phyloP scores from a whole-genome alignment of 2,797 vertebrate genomes.

The Lepidocolaptes lacrymiger region DNA sequence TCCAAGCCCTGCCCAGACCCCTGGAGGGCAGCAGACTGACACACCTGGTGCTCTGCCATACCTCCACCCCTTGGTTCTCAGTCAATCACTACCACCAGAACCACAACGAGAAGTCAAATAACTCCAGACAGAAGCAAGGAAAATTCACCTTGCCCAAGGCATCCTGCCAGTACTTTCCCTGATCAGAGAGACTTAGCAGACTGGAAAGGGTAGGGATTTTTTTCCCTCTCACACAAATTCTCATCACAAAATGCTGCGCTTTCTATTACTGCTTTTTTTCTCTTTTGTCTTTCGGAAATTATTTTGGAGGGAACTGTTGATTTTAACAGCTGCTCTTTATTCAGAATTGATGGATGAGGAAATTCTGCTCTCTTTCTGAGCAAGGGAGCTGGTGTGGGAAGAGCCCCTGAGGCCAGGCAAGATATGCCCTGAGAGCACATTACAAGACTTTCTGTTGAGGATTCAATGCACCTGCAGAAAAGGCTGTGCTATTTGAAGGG shows the following conservation, averaged over 20 bases:
- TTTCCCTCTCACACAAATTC: background rate
- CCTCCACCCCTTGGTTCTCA: background rate
- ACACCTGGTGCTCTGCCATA: rapidly evolving
- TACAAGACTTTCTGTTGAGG: background rate
- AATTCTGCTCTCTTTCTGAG: background rate
- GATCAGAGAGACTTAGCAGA: background rate
- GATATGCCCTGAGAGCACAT: rapidly evolving
- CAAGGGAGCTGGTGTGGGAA: background rate
- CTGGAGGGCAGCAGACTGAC: background rate
- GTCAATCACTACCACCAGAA: background rate
- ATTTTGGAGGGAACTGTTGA: background rate
- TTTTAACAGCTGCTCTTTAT: background rate
- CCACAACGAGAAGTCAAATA: background rate
- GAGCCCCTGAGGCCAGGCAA: background rate
- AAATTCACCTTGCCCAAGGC: background rate
- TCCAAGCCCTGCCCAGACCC: background rate
- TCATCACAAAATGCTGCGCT: background rate
- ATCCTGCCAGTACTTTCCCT: background rate
- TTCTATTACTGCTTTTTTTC: background rate
- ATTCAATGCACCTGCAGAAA: background rate
- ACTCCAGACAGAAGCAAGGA: background rate
- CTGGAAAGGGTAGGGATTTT: background rate
- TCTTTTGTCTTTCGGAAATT: background rate
- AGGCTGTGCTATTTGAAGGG: background rate
- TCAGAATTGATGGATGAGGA: background rate